Base-by-base conservation (phyloP, 2,888 invertebrate genomes). In the Agrilus cyanescens region DNA sequence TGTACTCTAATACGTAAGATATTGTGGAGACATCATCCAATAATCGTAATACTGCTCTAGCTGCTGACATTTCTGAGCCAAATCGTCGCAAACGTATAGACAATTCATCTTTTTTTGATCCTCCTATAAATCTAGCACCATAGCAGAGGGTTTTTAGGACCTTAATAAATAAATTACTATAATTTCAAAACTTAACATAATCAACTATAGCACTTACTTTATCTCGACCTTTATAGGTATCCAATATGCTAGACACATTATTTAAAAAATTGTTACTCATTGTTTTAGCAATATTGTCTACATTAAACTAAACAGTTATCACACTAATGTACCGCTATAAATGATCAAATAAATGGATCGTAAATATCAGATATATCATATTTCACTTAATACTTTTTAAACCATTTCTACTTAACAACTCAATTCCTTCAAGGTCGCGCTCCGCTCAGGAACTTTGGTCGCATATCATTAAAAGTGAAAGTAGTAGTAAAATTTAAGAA, bases 1-100 rank as follows among this genome's bases (percentile, higher is more conserved):
- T 85, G 69, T 87, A 89, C 47, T 73, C 75, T 35, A 83, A 63
- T 33, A 79, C 80, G 57, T 78, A 78, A 53, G 80, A 74, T 43
- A 89, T 70, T 78, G 83, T 85, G 1, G 89, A 86, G 47, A 89
- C 71, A 57, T 90, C 90, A 67, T 90, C 90, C 53, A 91, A 78
- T 31, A 91, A 72, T 31, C 91, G 72, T 44, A 90, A 67, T 49
- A 87, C 81, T 45, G 85, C 77, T 54, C 91, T 71, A 16, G 84
- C 85, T 15, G 72, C 75, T 32, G 86, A 86, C 58, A 88, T 75
- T 50, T 78, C 73, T 6, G 81, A 81, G 49, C 85, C 82, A 52
- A 80, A 72, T 38, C 58, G 67, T 49, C 70, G 68, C 44, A 76
- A 73, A 51, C 74, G 73, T 5, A 77, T 75, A 7, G 76, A 67